Conservation (phyloP, 92 coral and sea anemone genomes). For the Galaxea fascicularis region DNA sequence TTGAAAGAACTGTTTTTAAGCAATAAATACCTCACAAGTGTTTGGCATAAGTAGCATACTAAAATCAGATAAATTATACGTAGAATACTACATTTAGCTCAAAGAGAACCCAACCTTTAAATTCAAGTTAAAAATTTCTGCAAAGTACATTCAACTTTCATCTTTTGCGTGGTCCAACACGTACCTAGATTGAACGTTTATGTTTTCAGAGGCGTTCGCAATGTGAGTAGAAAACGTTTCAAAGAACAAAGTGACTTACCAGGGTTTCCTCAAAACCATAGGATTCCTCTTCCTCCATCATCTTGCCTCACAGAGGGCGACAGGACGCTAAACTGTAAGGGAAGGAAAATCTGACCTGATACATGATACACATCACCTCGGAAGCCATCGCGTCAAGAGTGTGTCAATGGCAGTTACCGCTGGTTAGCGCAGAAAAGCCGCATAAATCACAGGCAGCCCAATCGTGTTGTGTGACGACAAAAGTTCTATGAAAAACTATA, state of each 20-base stretch:
- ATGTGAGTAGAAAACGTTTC: slow-evolving; percentile 1
- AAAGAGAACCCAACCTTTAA: background rate
- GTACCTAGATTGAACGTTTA: background rate
- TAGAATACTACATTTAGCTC: background rate
- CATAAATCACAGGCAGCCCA: too few relatives aligned
- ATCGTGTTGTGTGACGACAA: too few relatives aligned
- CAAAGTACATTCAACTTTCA: too few relatives aligned
- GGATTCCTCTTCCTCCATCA: slow-evolving; percentile 82
- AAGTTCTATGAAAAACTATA: too few relatives aligned
- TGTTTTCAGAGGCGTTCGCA: background rate
- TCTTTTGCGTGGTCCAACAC: background rate
- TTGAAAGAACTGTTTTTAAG: too few relatives aligned
- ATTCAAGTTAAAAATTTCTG: too few relatives aligned
- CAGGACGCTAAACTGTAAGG: background rate
- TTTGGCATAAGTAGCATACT: background rate
- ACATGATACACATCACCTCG: background rate
- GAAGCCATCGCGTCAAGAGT: background rate
- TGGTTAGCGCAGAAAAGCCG: background rate
- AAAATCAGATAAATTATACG: background rate
- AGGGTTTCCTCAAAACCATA: slow-evolving; percentile 94
- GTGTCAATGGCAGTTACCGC: background rate
- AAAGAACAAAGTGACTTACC: slow-evolving; percentile 63
- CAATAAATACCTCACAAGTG: background rate
- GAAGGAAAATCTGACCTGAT: background rate
- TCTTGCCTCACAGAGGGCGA: slow-evolving; percentile 13